Base-by-base conservation (phyloP, 1,140 invertebrate species). In the Bilobella aurantiaca region DNA sequence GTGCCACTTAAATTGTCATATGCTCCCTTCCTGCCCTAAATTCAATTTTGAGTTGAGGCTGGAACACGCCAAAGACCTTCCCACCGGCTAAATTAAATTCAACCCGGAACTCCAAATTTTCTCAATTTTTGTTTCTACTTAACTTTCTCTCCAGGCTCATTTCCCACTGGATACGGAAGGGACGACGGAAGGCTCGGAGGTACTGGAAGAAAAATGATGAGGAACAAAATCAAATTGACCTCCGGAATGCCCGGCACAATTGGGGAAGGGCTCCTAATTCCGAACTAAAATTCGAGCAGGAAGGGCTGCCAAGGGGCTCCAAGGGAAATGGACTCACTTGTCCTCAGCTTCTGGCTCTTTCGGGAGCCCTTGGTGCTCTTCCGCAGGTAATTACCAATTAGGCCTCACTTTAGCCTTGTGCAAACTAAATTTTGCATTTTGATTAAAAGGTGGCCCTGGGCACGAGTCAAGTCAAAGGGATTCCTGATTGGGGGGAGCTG, bases 351-450 rank as follows among this genome's bases (percentile, higher is more conserved):
- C 80, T 96, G 47, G 91, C 91, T 31, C 80, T 95, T 29, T 89
- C 89, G 56, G 91, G 93, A 47, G 91, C 91, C 12, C 83, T 96
- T 29, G 91, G 90, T 71, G 91, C 92, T 0, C 90, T 91, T 1
- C 77, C 95, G 65, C 92, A 92, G 23, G 93, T 92, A 60, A 29
- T 49, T 32, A 3, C 12, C 23, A n/a, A n/a, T 53, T 53, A 53
- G 5, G 14, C 3, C 25, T 53, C 49, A 12, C 25, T 3, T 23
- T 23, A 53, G 49, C 25, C 49, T 53, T 16, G 8, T 53, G 49
- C 12, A 14, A 53, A 14, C 25, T 5, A 14, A 23, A 5, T 23
- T 5, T 53, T 12, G 23, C 8, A 53, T 42, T 12, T 23, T 14
- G 21, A 53, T 16, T 59, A 5, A 12, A 42, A 70, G 68, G 71